These are phyloP conservation scores for Ptychochromis oligacanthus DNA, from an alignment of 2,113 vertebrate genomes.

Conservation along the genomic window DNA sequence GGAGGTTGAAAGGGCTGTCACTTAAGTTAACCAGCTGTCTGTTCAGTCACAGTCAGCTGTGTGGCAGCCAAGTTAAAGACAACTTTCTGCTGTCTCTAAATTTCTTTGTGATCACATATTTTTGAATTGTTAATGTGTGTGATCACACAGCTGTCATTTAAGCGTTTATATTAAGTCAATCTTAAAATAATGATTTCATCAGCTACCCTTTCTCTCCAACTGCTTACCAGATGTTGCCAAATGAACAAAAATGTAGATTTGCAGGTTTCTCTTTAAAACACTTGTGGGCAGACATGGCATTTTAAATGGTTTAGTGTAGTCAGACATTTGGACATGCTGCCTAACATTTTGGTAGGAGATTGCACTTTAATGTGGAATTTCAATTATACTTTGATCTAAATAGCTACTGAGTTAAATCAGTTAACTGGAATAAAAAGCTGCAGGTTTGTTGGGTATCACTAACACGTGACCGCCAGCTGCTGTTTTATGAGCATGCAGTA, in stretches of 20 bases:
- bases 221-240: conserved; percentile 1
- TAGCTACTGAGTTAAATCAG: background rate
- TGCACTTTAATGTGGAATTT: background rate
- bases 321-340: background rate
- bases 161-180: background rate
- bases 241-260: background rate
- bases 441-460: conserved; percentile 1
- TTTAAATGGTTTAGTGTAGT: background rate
- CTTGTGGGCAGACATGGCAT: background rate
- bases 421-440: background rate
- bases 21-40: background rate
- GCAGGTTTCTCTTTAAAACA: background rate
- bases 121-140: conserved; percentile 2
- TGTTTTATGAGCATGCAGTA: background rate
- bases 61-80: background rate
- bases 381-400: background rate
- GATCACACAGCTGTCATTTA: background rate
- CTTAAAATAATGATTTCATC: background rate
- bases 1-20: background rate
- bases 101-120: background rate
- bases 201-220: background rate
- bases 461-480: background rate
- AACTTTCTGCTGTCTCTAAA: background rate
- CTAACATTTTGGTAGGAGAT: background rate
- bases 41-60: background rate